phyloP scores from a whole-genome alignment of 2,888 invertebrate genomes.

The Thereva nobilitata region DNA sequence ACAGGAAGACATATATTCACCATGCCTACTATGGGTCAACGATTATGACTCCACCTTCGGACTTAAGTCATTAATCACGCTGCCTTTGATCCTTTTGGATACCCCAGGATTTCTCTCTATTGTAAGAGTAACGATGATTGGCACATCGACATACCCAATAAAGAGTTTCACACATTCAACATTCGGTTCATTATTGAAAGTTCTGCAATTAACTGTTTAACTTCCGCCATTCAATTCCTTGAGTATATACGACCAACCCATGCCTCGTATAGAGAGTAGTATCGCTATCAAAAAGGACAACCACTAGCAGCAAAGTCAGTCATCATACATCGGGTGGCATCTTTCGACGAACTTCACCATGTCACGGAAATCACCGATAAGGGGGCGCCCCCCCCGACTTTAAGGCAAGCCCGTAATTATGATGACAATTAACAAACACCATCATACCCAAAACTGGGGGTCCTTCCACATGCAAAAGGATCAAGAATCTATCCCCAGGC shows the following conservation, averaged over 20 bases:
- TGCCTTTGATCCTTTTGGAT: background rate
- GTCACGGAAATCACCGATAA: background rate
- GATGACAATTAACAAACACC: slow-evolving; percentile 31
- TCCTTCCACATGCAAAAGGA: background rate
- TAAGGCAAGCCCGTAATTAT: slow-evolving; percentile 25
- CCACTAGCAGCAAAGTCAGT: background rate
- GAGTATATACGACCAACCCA: too few species aligned
- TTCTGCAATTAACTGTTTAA: slow-evolving; percentile 29
- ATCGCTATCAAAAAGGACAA: background rate
- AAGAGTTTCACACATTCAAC: background rate
- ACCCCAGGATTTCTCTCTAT: background rate
- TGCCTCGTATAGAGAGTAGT: background rate
- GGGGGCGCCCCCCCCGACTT: background rate
- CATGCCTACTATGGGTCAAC: slow-evolving; percentile 12
- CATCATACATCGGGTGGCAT: background rate
- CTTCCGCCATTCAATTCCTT: background rate
- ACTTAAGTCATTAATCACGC: slow-evolving; percentile 8
- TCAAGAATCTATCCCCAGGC: background rate
- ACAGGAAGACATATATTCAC: slow-evolving; percentile 11
- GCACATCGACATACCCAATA: background rate
- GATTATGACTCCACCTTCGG: slow-evolving; percentile 12
- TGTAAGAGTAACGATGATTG: background rate
- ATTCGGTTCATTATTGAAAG: slow-evolving; percentile 36
- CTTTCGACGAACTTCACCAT: background rate
- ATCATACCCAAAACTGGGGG: background rate